Evolutionary conservation across 2,113 vertebrate species (phyloP), one percentile per base, ranked within the genome.

Genomic region (Isichthys henryi): DNA sequence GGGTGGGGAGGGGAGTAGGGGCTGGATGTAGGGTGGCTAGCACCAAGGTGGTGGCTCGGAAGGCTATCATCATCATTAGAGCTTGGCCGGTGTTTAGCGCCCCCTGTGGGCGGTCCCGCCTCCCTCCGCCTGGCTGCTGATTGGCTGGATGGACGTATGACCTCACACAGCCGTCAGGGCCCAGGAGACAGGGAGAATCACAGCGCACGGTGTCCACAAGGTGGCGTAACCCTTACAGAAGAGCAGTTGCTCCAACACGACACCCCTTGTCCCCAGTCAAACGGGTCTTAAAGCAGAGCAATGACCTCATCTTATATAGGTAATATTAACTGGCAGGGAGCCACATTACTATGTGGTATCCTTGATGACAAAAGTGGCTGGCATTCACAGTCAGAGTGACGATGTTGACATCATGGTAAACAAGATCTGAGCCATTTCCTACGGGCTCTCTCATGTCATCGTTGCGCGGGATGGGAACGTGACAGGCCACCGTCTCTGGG

Each of bases 351-450:
- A 49, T 85, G 6, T 11, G 89, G 88, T 21, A 19, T 86, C 83
- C 88, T 86, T 50, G 49, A 80, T 49, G 80, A 89, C 62, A 66
- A 21, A 43, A 62, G 27, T 49, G 89, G 89, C 58, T 27, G 15
- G 21, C 45, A 10, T 48, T 23, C 23, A 11, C 19, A 43, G 46
- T 85, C 70, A 48, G 17, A 83, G n/a, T 49, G 43, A 89, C 43
- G 49, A 85, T 56, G 66, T 43, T 62, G 8, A 31, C 56, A 23
- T 88, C 35, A 17, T 49, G n/a, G 45, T 23, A 52, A 86, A 52
- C 88, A n/a, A 31, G 70, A 88, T 48, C 27, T 84, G 84, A 90
- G 88, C 84, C 90, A 82, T 66, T 82, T 88, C 91, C 86, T 90
- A 89, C 87, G 89, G 86, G 43, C 35, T 23, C 46, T 49, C 58